phyloP scores from a whole-genome alignment of 2,113 vertebrate genomes.

The Camelus bactrianus region DNA sequence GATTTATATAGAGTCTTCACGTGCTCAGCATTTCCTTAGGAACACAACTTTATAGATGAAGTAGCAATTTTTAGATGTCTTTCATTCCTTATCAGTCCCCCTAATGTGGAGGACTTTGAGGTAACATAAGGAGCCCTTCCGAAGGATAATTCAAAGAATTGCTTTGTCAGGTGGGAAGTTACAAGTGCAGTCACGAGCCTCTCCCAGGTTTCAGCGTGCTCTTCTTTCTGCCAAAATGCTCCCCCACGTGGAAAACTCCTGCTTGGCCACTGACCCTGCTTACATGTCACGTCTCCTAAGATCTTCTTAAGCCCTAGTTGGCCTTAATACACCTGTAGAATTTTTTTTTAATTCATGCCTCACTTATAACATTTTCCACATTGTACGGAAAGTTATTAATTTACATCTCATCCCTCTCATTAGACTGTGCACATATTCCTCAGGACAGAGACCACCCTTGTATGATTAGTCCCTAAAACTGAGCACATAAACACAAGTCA shows the following conservation, averaged over 20 bases:
- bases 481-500: neutral
- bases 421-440: neutral
- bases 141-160: neutral
- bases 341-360: neutral
- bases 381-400: neutral
- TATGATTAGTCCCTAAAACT: neutral
- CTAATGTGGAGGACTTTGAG: neutral
- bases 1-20: neutral
- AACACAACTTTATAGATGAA: neutral
- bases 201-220: too few species aligned
- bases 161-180: too few species aligned
- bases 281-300: neutral
- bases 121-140: neutral
- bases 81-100: neutral
- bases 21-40: neutral
- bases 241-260: neutral
- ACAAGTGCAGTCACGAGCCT: rapidly evolving
- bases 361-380: neutral
- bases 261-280: neutral
- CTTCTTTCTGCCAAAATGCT: neutral
- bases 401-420: neutral
- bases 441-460: neutral
- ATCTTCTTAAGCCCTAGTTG: neutral
- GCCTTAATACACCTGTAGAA: neutral
- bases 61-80: neutral